Percentiles rank a stretch among this genome's conserved stretches.
phyloP scores from a whole-genome alignment of 2,888 invertebrate species.

The Amiota mariae region DNA sequence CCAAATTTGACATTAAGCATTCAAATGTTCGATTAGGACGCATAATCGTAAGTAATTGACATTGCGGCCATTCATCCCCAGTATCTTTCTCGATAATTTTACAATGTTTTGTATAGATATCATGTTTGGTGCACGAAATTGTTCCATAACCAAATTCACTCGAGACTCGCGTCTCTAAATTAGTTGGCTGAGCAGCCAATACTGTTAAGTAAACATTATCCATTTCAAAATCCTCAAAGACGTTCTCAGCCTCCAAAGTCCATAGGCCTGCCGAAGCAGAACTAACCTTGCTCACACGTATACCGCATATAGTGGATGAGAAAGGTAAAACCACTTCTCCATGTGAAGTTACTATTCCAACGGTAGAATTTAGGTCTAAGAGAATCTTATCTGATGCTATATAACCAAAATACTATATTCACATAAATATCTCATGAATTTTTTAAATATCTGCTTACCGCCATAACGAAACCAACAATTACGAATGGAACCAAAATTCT shows the following conservation, averaged over 20 bases:
- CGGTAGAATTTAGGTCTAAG: constrained; percentile 46
- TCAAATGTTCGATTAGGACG: constrained; percentile 52
- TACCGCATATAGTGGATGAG: constrained; percentile 48
- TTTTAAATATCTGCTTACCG: neutral
- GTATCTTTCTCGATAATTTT: constrained; percentile 48
- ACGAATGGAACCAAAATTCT: constrained; percentile 47
- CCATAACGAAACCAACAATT: constrained; percentile 53
- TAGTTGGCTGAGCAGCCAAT: constrained; percentile 42
- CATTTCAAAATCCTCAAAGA: constrained; percentile 38
- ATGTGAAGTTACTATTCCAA: constrained; percentile 43
- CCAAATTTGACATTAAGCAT: constrained; percentile 54
- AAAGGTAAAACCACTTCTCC: constrained; percentile 51
- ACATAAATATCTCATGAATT: neutral
- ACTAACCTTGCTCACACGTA: constrained; percentile 49
- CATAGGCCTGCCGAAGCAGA: constrained; percentile 44
- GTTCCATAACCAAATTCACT: constrained; percentile 46
- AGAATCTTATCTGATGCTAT: constrained; percentile 42
- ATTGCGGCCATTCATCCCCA: constrained; percentile 47
- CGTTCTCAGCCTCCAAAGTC: constrained; percentile 48
- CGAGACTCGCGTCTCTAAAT: constrained; percentile 48
- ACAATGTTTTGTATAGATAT: constrained; percentile 50
- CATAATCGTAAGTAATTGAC: constrained; percentile 49
- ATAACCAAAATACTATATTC: neutral
- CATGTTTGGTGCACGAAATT: constrained; percentile 48
- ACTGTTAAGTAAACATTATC: constrained; percentile 41